phyloP scores from a whole-genome alignment of 2,888 invertebrate species.

The Ditylenchus weischeri region DNA sequence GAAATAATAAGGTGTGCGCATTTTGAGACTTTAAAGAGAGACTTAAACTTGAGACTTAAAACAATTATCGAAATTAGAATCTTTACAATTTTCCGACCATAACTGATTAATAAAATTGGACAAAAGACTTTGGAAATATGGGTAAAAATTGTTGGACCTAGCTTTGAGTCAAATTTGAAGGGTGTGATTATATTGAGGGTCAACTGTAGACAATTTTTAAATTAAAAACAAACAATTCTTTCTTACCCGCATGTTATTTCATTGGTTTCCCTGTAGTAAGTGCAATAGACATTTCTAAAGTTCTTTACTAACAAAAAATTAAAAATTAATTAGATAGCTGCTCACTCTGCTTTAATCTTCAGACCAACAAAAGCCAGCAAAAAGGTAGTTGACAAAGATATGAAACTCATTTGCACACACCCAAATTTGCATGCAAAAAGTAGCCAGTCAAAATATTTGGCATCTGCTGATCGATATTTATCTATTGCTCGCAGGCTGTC shows the following conservation, averaged over 20 bases:
- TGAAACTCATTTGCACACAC: constrained; percentile 4
- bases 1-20: too few species aligned
- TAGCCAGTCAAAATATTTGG: not conserved
- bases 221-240: not conserved
- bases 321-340: too few species aligned
- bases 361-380: not conserved
- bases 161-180: too few species aligned
- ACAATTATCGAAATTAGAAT: too few species aligned
- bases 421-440: not conserved
- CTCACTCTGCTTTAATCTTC: not conserved
- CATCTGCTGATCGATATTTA: not conserved
- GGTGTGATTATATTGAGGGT: too few species aligned
- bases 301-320: not conserved
- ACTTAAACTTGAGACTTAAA: too few species aligned
- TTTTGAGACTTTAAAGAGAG: too few species aligned
- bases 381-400: not conserved
- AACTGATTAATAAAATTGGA: too few species aligned
- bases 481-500: not conserved
- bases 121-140: too few species aligned
- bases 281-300: constrained; percentile 55
- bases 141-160: too few species aligned
- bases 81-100: too few species aligned
- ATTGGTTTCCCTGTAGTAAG: constrained; percentile 56
- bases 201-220: not conserved
- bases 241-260: constrained; percentile 56